Conservation (phyloP, 2,113 vertebrate species). For the Rostratula benghalensis region DNA sequence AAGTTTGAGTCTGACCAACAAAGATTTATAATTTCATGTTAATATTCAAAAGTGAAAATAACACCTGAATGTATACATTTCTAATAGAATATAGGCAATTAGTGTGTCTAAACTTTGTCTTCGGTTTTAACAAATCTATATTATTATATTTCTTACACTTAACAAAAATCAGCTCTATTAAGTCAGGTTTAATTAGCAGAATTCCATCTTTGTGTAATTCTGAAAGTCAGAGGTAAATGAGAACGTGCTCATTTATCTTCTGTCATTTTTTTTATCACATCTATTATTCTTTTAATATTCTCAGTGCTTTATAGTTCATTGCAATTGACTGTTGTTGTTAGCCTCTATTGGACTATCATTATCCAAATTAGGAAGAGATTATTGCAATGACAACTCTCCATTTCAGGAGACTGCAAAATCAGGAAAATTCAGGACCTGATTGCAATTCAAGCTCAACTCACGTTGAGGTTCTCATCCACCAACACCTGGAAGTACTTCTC, state of each 20-base stretch:
- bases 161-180: neutral
- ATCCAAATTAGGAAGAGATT: neutral
- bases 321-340: neutral
- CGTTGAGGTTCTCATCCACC: too few species aligned
- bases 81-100: neutral
- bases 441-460: neutral
- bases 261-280: neutral
- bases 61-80: neutral
- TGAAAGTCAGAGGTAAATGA: neutral
- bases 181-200: neutral
- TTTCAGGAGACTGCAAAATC: neutral
- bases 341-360: neutral
- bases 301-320: neutral
- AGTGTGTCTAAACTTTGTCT: neutral
- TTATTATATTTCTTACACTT: neutral
- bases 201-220: neutral
- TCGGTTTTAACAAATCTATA: neutral
- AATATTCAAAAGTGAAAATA: neutral
- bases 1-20: neutral
- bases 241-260: neutral
- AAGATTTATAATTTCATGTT: neutral
- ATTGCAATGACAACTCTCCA: neutral
- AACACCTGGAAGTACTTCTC: neutral
- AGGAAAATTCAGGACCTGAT: neutral
- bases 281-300: neutral